Percentiles rank a stretch among this genome's conserved stretches.
Conservation (phyloP, 2,113 vertebrate genomes). For the Chamaea fasciata region DNA sequence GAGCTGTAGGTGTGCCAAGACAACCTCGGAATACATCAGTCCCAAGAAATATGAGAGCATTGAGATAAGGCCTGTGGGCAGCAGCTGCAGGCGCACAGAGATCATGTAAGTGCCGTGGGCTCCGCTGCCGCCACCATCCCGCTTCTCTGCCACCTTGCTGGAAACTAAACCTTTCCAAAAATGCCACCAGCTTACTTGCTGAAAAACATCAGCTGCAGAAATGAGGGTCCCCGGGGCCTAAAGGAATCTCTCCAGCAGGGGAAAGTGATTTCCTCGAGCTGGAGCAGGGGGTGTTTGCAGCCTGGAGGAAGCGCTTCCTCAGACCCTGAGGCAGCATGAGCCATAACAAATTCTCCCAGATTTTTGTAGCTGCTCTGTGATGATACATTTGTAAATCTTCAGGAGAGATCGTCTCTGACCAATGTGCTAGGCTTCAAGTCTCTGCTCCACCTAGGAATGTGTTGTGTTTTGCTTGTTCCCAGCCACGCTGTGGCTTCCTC, state of each 20-base stretch:
- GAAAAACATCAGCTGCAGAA: neutral
- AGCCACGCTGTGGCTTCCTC: fast-evolving
- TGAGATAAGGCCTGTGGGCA: constrained; percentile 6
- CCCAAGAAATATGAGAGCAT: neutral
- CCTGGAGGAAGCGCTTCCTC: neutral
- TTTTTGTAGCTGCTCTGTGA: fast-evolving
- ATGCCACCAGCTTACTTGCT: neutral
- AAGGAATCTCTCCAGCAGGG: neutral
- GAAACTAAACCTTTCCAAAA: neutral
- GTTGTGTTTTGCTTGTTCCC: neutral
- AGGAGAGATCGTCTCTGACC: neutral
- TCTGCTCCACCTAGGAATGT: fast-evolving
- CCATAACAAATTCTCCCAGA: neutral
- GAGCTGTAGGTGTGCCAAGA: constrained; percentile 55
- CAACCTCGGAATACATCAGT: neutral
- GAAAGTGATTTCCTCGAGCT: fast-evolving
- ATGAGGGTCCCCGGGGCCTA: neutral
- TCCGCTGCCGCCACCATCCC: fast-evolving
- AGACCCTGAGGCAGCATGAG: neutral
- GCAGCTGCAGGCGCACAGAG: constrained; percentile 54
- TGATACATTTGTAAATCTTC: neutral
- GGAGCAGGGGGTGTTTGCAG: neutral
- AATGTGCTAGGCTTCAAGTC: neutral
- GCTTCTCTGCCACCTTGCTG: fast-evolving
- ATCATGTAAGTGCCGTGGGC: constrained; percentile 61